These are phyloP conservation scores for Nasalis larvatus DNA, from an alignment of 2,113 vertebrate species.

Conservation along the genomic window DNA sequence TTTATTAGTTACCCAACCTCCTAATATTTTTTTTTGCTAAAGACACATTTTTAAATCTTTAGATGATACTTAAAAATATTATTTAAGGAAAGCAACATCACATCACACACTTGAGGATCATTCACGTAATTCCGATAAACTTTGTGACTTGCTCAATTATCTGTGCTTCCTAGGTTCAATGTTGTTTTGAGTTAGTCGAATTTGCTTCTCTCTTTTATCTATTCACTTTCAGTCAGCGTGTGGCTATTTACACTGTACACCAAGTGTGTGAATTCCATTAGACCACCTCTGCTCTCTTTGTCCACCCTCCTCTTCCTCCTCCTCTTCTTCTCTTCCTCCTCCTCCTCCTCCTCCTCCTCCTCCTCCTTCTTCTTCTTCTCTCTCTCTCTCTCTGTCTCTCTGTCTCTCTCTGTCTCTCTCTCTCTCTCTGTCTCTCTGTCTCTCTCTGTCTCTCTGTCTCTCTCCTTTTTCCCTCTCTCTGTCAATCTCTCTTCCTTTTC, in stretches of 20 bases:
- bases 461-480: background rate
- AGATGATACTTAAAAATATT: background rate
- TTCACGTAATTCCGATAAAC: background rate
- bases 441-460: rapidly evolving
- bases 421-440: rapidly evolving
- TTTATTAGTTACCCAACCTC: background rate
- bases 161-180: background rate
- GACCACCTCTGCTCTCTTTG: background rate
- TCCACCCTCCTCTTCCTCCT: background rate
- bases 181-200: background rate
- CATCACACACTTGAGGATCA: background rate
- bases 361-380: rapidly evolving
- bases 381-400: rapidly evolving
- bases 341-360: rapidly evolving
- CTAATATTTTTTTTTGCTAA: background rate
- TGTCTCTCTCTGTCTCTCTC: too few species aligned
- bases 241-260: background rate
- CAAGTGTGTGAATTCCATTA: background rate
- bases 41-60: background rate
- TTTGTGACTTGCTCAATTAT: background rate
- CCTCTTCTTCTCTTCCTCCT: too few species aligned
- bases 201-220: background rate
- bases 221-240: background rate
- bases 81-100: background rate
- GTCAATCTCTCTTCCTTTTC: background rate